These are phyloP conservation scores for Myrmophylax atrothorax DNA, from an alignment of 2,113 vertebrate genomes.

Conservation along the genomic window DNA sequence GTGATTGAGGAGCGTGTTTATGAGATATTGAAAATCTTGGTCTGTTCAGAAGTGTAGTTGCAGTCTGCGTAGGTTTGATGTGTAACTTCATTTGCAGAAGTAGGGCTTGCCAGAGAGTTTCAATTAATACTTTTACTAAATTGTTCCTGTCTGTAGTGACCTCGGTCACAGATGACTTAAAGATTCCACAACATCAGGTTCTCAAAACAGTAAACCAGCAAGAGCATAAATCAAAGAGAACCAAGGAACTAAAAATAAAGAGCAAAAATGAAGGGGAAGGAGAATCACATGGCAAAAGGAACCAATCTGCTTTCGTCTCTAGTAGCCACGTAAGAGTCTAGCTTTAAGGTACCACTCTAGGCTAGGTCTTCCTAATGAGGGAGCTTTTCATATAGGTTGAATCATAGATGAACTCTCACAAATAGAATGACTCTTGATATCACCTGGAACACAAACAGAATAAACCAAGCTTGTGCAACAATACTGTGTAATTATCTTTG, in stretches of 20 bases:
- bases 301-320: background rate
- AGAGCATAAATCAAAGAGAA: conserved; percentile 69
- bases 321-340: background rate
- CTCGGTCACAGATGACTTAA: conserved; percentile 82
- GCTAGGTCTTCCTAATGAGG: background rate
- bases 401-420: background rate
- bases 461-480: background rate
- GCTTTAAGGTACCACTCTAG: background rate
- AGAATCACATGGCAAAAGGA: background rate
- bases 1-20: conserved; percentile 90
- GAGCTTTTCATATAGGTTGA: background rate
- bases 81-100: conserved; percentile 79
- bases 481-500: background rate
- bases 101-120: conserved; percentile 69
- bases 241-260: background rate
- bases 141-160: conserved; percentile 79
- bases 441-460: background rate
- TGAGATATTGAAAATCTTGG: conserved; percentile 83
- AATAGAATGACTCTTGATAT: background rate
- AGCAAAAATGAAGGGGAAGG: background rate
- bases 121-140: conserved; percentile 83
- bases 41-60: conserved; percentile 68
- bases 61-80: conserved; percentile 72
- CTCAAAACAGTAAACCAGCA: conserved; percentile 73
- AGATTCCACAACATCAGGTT: conserved; percentile 74